Evolutionary conservation across 2,113 vertebrate species (phyloP).

Genomic region (Cyphotilapia sp.): DNA sequence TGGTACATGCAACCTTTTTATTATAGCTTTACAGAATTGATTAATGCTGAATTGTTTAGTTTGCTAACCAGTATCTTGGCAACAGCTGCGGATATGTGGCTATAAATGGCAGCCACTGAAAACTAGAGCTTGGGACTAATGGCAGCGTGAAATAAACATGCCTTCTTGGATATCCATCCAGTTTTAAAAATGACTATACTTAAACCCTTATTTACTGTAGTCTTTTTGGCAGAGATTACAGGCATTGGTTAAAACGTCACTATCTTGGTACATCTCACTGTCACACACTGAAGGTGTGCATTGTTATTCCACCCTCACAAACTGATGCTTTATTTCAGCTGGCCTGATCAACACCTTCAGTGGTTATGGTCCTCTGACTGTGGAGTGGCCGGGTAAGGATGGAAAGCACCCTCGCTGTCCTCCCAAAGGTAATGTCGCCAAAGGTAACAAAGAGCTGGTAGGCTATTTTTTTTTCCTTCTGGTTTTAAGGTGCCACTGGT

Average conservation of each 20-base stretch:
- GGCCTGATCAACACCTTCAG: constrained; percentile 95
- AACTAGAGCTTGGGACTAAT: background rate
- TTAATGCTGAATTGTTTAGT: background rate
- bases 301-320: background rate
- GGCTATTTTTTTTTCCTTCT: constrained; percentile 49
- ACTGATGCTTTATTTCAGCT: constrained; percentile 64
- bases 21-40: background rate
- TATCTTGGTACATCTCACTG: background rate
- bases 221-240: background rate
- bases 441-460: constrained; percentile 95
- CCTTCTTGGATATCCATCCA: background rate
- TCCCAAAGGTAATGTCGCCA: constrained; percentile 99
- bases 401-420: constrained; percentile 98
- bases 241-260: background rate
- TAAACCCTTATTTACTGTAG: background rate
- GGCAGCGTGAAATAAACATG: background rate
- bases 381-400: constrained; percentile 99
- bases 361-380: constrained; percentile 92
- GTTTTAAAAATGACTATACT: background rate
- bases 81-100: background rate
- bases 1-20: background rate
- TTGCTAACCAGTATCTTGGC: background rate
- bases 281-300: background rate
- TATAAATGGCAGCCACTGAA: background rate
- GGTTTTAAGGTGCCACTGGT: constrained; percentile 59